These are phyloP conservation scores for Spodoptera litura DNA, from an alignment of 1,140 invertebrate genomes.

Conservation along the genomic window DNA sequence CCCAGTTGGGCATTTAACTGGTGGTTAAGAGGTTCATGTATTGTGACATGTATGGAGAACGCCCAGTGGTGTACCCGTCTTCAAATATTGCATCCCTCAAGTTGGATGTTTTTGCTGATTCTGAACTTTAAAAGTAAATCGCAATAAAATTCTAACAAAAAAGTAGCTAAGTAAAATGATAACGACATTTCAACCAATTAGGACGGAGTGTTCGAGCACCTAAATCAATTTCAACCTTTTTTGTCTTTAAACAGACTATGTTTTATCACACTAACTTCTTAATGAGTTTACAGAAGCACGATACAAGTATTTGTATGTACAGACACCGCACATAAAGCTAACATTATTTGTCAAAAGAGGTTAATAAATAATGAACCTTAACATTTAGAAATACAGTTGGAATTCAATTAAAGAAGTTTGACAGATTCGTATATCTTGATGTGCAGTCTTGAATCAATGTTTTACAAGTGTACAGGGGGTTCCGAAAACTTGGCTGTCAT, in stretches of 20 bases:
- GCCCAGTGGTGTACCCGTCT: too few relatives aligned
- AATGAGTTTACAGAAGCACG: neutral
- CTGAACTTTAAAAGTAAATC: too few relatives aligned
- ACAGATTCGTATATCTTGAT: neutral
- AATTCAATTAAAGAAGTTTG: too few relatives aligned
- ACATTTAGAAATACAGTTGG: too few relatives aligned
- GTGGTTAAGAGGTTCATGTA: too few relatives aligned
- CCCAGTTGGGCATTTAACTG: too few relatives aligned
- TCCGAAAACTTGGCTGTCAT: constrained; percentile 29
- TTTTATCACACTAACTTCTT: constrained; percentile 35
- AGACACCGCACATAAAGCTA: neutral
- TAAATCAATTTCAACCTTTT: constrained; percentile 41
- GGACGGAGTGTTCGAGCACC: neutral
- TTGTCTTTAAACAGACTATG: constrained; percentile 18
- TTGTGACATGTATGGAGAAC: too few relatives aligned
- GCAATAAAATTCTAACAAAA: neutral
- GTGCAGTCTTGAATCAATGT: constrained; percentile 15
- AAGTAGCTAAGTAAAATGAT: constrained; percentile 17
- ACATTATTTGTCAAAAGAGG: too few relatives aligned
- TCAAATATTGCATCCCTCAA: too few relatives aligned
- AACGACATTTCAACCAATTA: constrained; percentile 16
- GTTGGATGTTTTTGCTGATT: too few relatives aligned
- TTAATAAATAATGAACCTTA: neutral
- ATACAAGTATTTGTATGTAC: too few relatives aligned
- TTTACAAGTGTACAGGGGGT: constrained; percentile 23